Conservation (phyloP, 2,113 vertebrate species). For the Corapipo altera region DNA sequence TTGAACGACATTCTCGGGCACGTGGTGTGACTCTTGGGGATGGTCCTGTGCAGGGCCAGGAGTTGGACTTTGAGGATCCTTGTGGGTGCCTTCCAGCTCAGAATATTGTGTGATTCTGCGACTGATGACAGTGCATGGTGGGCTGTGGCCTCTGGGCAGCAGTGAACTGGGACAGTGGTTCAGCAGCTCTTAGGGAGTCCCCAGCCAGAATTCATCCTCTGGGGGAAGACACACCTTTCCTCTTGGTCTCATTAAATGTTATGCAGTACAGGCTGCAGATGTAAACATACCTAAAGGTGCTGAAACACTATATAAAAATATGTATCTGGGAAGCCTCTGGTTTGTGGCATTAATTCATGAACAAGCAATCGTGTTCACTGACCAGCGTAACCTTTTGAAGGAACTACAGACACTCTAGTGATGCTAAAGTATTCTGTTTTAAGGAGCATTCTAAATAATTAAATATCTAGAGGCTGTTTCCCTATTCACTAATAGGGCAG, state of each 20-base stretch:
- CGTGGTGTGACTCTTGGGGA: background rate
- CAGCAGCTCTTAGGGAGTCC: accelerated
- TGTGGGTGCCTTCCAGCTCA: background rate
- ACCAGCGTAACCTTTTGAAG: constrained; percentile 2
- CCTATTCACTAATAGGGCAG: background rate
- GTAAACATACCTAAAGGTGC: background rate
- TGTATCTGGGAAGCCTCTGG: background rate
- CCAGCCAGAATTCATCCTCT: background rate
- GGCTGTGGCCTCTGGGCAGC: background rate
- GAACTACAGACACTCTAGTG: background rate
- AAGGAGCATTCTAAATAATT: background rate
- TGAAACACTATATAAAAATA: background rate
- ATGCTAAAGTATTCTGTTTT: constrained; percentile 22
- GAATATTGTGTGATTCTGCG: background rate
- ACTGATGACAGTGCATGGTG: accelerated
- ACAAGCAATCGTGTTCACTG: background rate
- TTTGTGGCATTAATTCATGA: constrained; percentile 37
- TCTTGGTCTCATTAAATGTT: background rate
- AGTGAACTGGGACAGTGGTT: background rate
- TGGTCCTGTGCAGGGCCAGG: background rate
- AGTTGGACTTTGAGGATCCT: background rate
- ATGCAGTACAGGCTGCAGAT: background rate
- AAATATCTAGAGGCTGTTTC: constrained; percentile 34
- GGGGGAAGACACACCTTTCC: background rate
- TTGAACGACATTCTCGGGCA: background rate